Evolutionary conservation across 2,113 vertebrate genomes (phyloP), one percentile per base, ranked within the genome.

Genomic region (Lophochroa leadbeateri): DNA sequence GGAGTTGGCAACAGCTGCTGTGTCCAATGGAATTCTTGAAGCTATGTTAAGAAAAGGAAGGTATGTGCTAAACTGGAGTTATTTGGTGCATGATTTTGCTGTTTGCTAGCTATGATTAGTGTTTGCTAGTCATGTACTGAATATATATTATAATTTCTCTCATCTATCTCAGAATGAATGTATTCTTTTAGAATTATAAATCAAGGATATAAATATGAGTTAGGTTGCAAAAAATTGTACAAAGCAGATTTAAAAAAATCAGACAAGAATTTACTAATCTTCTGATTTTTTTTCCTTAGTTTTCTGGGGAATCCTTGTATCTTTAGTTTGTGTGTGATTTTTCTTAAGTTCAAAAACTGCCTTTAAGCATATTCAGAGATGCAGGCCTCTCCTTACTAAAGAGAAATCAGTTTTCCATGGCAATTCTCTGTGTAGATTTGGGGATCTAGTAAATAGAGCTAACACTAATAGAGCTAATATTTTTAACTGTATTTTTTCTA

Each of bases 101-200:
- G n/a, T n/a, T n/a, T n/a, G n/a, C n/a, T n/a, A n/a, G n/a, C n/a
- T n/a, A 6, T 41, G 24, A 71, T 65, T 41, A 37, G 2, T 50
- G 6, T 20, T 79, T 71, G 5, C 8, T 46, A 52, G 43, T 53
- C 23, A 11, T 28, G 15, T 47, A 33, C 5, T 61, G 24, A 49
- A 35, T 78, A 55, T 37, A 39, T 23, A 57, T 7, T 12, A n/a
- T 24, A 0, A 0, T 2, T 76, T 90, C 18, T 70, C 10, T 7
- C 9, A 39, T 60, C 13, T 69, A 79, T 55, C 17, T 63, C 31
- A 35, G 25, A 79, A 60, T 52, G 0, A 41, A 70, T 11, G 4
- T 6, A 33, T 33, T 55, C 75, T 82, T 86, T 79, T 47, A 61
- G 11, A 75, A 85, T n/a, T 93, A 9, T 1, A 68, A 71, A 39